phyloP scores from a whole-genome alignment of 2,113 vertebrate genomes.

The Buteo buteo region DNA sequence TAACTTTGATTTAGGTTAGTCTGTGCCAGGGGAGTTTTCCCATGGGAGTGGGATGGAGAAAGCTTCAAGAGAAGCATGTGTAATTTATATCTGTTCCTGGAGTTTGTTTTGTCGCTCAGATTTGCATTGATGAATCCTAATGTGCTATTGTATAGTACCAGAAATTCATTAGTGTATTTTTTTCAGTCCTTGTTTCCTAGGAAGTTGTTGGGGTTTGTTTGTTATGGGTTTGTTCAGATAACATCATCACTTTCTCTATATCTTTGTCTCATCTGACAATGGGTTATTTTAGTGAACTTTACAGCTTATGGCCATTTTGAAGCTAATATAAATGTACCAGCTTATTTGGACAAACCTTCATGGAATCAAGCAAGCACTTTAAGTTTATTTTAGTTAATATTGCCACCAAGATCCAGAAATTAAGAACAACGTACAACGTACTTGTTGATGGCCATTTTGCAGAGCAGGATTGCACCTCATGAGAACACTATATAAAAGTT shows the following conservation, averaged over 20 bases:
- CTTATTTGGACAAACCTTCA: background rate
- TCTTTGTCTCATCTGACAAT: background rate
- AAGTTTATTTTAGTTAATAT: background rate
- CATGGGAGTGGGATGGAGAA: background rate
- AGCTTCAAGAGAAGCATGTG: background rate
- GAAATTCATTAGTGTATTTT: background rate
- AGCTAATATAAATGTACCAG: background rate
- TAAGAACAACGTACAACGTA: background rate
- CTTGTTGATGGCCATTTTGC: background rate
- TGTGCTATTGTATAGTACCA: background rate
- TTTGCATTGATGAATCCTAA: background rate
- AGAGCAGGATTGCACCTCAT: background rate
- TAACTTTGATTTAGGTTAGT: background rate
- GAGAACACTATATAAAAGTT: background rate
- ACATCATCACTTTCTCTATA: background rate
- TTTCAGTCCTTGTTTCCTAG: background rate
- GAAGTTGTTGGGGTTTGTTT: background rate
- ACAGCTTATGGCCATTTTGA: background rate
- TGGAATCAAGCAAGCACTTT: background rate
- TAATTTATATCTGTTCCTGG: background rate
- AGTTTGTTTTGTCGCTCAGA: background rate
- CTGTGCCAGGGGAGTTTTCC: background rate
- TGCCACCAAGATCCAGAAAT: background rate
- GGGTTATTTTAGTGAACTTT: background rate
- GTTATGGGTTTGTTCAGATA: background rate